Base-by-base conservation (phyloP, 1,140 invertebrate genomes). In the Trichogramma pretiosum region DNA sequence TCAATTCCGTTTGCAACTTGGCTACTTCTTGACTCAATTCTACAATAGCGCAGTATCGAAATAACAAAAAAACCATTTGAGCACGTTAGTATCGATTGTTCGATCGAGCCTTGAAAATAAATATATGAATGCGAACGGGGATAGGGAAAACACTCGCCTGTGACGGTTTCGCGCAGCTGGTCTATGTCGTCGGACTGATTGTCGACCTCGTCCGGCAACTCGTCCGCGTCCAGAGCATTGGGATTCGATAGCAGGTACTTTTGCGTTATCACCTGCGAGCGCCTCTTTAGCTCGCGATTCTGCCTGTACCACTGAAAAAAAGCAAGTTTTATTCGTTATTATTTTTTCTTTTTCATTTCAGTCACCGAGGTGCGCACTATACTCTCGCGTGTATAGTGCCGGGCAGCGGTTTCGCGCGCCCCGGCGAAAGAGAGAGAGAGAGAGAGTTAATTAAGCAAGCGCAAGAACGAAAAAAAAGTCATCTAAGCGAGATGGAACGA, bases 251-350 rank as follows among this genome's bases (percentile, higher is more conserved):
- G 56, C 0, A 76, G 62, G 24, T 81, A 62, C 28, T 73, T 75
- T 48, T 80, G 75, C 18, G 77, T 55, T 3, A 84, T 65, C 8
- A 77, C 74, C 16, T 81, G 74, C 24, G 81, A 84, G 36, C 73
- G 69, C 49, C 83, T 65, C 61, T 84, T 83, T 30, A 85, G 60
- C 53, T 78, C 75, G 22, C 81, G 77, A 55, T 85, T 85, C 67
- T 85, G 78, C 53, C 80, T 79, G 65, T 85, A 85, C 83, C 83
- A 85, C 67, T 83, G 46, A 75, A 37, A 56, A 56, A 41, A 19
- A 42, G n/a, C 13, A 16, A 32, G 16, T 52, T 35, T 42, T n/a
- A n/a, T n/a, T n/a, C n/a, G n/a, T n/a, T n/a, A n/a, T n/a, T n/a
- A n/a, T n/a, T n/a, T n/a, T n/a, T n/a, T n/a, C n/a, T n/a, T n/a